Evolutionary conservation across 1,140 invertebrate species (phyloP), one percentile per base, ranked within the genome.

Genomic region (Sarcophaga peregrina): DNA sequence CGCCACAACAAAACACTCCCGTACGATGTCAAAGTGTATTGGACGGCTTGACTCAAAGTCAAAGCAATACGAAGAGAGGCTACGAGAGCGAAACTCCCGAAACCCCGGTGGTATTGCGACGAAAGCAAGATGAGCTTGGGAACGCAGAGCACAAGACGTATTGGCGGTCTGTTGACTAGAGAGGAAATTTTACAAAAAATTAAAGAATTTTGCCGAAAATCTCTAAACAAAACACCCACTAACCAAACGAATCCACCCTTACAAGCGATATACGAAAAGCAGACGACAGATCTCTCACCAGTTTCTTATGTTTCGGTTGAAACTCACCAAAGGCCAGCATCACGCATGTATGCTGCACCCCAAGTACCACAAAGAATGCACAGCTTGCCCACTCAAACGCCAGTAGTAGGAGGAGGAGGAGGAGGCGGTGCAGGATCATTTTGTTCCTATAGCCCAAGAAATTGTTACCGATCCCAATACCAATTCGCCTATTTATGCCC

Each of bases 101-200:
- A 52, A 86, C 87, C 10, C 85, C 87, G 1, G 87, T 89, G 5
- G 82, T 88, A 6, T 74, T 90, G 73, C 82, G 88, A 17, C 84
- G 86, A 75, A 86, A 86, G 20, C 62, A 5, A 76, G 80, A 81
- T 47, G 68, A 52, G 2, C 8, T 4, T 25, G 25, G 25, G 25
- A 54, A 9, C 20, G 54, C 0, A 47, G 72, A 1, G n/a, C 46
- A 68, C 80, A 74, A 54, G 87, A 3, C 86, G 87, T 25, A 89
- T 89, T 20, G 87, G 88, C 0, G 87, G 86, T 0, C 74, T 88
- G 10, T 72, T 90, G n/a, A 88, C 88, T 0, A 84, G 88, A 11
- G 88, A 90, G 20, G 89, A 90, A 84, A 90, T 90, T 8, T 84
- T 90, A 1, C 86, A 88, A n/a, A 90, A 87, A 82, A 88, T 90